Percentiles rank a stretch among this genome's conserved stretches.
Conservation (phyloP, 35 echinoderm and acorn worm species). For the Apostichopus japonicus region DNA sequence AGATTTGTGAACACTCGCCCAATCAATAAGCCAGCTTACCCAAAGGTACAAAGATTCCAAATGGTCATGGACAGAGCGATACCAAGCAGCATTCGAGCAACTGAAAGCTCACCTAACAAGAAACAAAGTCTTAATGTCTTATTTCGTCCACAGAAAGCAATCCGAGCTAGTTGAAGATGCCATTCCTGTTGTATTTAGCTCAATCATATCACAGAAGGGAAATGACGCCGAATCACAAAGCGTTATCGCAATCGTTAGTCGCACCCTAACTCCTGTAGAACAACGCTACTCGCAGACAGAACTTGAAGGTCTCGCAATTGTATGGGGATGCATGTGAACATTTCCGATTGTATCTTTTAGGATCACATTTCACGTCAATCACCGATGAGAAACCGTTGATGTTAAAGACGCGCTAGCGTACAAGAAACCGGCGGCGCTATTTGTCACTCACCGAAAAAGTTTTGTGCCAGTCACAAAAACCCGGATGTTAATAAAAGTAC, state of each 20-base stretch:
- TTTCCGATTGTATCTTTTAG: conserved; percentile 61
- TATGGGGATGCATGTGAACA: conserved; percentile 68
- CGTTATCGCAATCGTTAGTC: conserved; percentile 57
- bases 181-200: conserved; percentile 54
- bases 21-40: conserved; percentile 51
- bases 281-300: conserved; percentile 66
- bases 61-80: conserved; percentile 56
- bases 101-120: conserved; percentile 55
- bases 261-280: conserved; percentile 56
- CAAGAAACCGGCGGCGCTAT: too few relatives aligned
- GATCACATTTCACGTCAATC: neutral
- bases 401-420: too few relatives aligned
- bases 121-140: conserved; percentile 50
- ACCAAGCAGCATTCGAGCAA: conserved; percentile 49
- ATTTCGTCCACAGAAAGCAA: conserved; percentile 47
- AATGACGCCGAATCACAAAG: neutral
- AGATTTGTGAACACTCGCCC: conserved; percentile 30
- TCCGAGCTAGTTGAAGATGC: conserved; percentile 63
- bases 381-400: conserved; percentile 8
- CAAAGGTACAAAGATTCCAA: neutral
- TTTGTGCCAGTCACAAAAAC: too few relatives aligned
- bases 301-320: conserved; percentile 74
- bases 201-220: conserved; percentile 17
- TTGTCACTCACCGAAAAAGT: too few relatives aligned
- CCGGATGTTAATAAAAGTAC: too few relatives aligned